phyloP scores from a whole-genome alignment of 30 jellyfish, hydroid and myxozoan genomes.

The Chrysaora quinquecirrha region DNA sequence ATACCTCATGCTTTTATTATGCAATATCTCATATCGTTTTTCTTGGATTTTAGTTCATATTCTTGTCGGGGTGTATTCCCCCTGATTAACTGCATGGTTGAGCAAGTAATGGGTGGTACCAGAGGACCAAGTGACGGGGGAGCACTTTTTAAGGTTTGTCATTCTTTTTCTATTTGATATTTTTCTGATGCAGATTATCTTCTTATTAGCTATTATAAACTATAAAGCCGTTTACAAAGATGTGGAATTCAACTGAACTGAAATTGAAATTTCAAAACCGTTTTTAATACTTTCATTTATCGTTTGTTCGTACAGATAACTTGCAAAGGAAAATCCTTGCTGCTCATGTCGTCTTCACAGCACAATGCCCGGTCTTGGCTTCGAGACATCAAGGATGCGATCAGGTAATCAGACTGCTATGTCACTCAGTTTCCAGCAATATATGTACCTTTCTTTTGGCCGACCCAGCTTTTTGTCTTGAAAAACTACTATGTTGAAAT shows the following conservation, averaged over 20 bases:
- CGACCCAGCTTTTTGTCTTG: too few relatives aligned
- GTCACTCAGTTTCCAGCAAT: too few relatives aligned
- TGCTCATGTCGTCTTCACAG: constrained; percentile 65
- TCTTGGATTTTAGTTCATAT: constrained; percentile 45
- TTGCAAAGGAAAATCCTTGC: constrained; percentile 79
- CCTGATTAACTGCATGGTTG: constrained; percentile 77
- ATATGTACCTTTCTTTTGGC: too few relatives aligned
- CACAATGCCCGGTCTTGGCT: constrained; percentile 79
- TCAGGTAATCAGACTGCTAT: too few relatives aligned
- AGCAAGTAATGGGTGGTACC: constrained; percentile 84
- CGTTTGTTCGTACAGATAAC: constrained; percentile 47
- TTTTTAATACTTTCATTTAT: neutral
- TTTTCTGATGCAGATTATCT: too few relatives aligned
- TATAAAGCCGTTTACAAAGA: too few relatives aligned
- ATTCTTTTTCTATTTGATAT: too few relatives aligned
- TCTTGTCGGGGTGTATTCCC: constrained; percentile 80
- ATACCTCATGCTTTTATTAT: neutral
- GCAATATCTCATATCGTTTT: neutral
- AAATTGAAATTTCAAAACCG: neutral
- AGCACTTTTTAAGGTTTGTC: constrained; percentile 73
- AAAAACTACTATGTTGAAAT: too few relatives aligned
- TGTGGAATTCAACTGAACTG: too few relatives aligned
- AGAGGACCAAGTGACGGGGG: constrained; percentile 71
- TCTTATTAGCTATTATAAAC: too few relatives aligned
- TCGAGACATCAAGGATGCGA: constrained; percentile 78